Evolutionary conservation across 2,797 vertebrate species (phyloP).

Genomic region (Botia almorhae): DNA sequence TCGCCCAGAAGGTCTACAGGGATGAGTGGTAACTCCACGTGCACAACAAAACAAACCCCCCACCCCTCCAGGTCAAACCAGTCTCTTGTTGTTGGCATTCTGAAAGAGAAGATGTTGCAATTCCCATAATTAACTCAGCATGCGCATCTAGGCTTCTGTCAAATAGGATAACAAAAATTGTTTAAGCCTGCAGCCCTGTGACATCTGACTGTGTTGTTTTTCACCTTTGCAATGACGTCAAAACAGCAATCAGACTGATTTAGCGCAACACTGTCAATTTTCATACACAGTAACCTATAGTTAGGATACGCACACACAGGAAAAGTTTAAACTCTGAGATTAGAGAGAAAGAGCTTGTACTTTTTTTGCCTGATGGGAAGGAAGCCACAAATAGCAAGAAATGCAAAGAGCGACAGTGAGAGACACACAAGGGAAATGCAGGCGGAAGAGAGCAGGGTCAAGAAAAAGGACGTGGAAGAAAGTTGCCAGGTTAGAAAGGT

Average conservation of each 20-base stretch:
- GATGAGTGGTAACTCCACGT: conserved; percentile 64
- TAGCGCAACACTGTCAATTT: conserved; percentile 36
- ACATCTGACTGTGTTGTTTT: conserved; percentile 3
- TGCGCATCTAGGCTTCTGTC: background rate
- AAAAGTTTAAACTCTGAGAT: conserved; percentile 24
- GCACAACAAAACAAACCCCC: conserved; percentile 53
- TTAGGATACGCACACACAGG: background rate
- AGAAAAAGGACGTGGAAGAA: conserved; percentile 63
- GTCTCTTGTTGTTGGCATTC: conserved; percentile 5
- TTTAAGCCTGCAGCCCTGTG: background rate
- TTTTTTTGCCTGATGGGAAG: conserved; percentile 8
- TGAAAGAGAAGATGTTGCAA: conserved; percentile 28
- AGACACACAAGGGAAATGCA: background rate
- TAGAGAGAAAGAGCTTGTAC: background rate
- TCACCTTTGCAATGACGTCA: conserved; percentile 4
- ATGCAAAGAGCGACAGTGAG: conserved; percentile 10
- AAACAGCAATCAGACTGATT: conserved; percentile 24
- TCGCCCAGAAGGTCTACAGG: conserved; percentile 70
- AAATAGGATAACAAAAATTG: background rate
- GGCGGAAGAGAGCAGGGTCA: background rate
- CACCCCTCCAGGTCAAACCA: conserved; percentile 21
- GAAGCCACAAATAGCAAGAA: conserved; percentile 12
- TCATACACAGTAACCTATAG: conserved; percentile 19
- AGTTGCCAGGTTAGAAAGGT: conserved; percentile 54
- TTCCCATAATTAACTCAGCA: conserved; percentile 18